Conservation (phyloP, 2,888 invertebrate species). For the Pammene aurita region DNA sequence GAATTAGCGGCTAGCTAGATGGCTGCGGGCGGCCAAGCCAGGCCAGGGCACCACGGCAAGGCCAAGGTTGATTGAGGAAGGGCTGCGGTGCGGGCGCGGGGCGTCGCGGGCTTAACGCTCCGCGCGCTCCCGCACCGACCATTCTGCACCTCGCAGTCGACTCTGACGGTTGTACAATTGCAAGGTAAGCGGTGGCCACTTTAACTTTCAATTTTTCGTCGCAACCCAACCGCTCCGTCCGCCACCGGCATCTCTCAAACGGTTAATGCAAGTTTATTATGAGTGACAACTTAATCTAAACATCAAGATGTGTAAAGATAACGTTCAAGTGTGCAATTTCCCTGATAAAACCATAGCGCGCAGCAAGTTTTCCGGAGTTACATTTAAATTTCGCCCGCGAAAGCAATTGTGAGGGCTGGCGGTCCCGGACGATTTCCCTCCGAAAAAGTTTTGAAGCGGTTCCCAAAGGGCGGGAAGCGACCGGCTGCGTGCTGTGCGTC, state of each 20-base stretch:
- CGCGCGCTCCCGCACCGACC: conserved; percentile 77
- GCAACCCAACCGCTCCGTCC: conserved; percentile 50
- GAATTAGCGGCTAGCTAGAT: conserved; percentile 39
- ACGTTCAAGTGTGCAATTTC: conserved; percentile 66
- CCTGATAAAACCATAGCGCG: conserved; percentile 65
- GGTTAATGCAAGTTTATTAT: conserved; percentile 55
- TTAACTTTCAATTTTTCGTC: conserved; percentile 60
- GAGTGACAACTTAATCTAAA: conserved; percentile 66
- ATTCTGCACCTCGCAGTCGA: conserved; percentile 84
- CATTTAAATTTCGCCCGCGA: conserved; percentile 68
- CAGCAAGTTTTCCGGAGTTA: conserved; percentile 56
- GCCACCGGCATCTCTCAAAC: conserved; percentile 56
- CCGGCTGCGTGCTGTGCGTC: conserved; percentile 72
- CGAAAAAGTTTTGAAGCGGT: conserved; percentile 76
- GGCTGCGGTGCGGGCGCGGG: conserved; percentile 75
- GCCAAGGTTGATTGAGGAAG: conserved; percentile 79
- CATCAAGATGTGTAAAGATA: conserved; percentile 74
- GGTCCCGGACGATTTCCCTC: conserved; percentile 70
- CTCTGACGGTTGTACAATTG: conserved; percentile 82
- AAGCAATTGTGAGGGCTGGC: conserved; percentile 65
- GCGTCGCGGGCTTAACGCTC: conserved; percentile 76
- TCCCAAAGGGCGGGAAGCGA: conserved; percentile 80
- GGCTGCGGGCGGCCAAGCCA: conserved; percentile 38
- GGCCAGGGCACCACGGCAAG: conserved; percentile 68
- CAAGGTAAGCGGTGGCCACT: conserved; percentile 81